Evolutionary conservation across 2,888 invertebrate genomes (phyloP), one percentile per base, ranked within the genome.

Genomic region (Ctena decussata): DNA sequence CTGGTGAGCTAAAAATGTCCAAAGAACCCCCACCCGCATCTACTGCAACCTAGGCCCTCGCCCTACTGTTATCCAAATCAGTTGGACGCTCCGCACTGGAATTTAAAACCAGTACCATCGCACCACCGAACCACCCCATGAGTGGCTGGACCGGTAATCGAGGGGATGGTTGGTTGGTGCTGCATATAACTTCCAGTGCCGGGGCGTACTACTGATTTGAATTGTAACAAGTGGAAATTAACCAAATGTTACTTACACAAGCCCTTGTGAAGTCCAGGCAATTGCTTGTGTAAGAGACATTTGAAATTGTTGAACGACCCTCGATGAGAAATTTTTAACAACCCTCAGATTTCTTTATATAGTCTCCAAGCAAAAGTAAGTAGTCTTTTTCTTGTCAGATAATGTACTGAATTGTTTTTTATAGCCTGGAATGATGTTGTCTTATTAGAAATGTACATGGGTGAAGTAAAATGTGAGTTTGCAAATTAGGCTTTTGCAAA

Each of bases 151-250:
- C n/a, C n/a, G n/a, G n/a, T n/a, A n/a, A n/a, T n/a, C n/a, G n/a
- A n/a, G n/a, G n/a, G n/a, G n/a, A n/a, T n/a, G n/a, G n/a, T n/a
- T n/a, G n/a, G n/a, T n/a, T n/a, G n/a, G n/a, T n/a, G n/a, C n/a
- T n/a, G n/a, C n/a, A n/a, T n/a, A n/a, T n/a, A n/a, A n/a, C n/a
- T n/a, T n/a, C n/a, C n/a, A n/a, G n/a, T n/a, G n/a, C n/a, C n/a
- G n/a, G n/a, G n/a, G n/a, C n/a, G n/a, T n/a, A n/a, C n/a, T n/a
- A n/a, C n/a, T n/a, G n/a, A n/a, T n/a, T n/a, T n/a, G n/a, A n/a
- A n/a, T n/a, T 53, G 53, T 53, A n/a, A 53, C 53, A 53, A 53
- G 24, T 53, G 53, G 53, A 53, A 53, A 53, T 53, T 53, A 53
- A 53, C 21, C 5, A n/a, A 53, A 53, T 53, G 21, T 53, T n/a